Conservation (phyloP, 2,888 invertebrate species). For the Sphecodes monilicornis region DNA sequence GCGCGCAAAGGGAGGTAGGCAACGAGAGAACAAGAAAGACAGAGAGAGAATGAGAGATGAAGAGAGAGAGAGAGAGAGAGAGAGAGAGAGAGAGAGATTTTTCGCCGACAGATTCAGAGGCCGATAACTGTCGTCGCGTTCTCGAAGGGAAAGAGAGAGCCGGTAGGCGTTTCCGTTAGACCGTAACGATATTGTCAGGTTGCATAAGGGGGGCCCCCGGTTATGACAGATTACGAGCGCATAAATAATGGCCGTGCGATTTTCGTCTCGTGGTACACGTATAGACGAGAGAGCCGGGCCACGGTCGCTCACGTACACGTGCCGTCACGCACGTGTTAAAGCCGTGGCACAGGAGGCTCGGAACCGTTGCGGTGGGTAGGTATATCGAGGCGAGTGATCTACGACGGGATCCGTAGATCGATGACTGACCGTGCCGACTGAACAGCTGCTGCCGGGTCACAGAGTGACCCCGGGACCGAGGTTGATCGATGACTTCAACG, state of each 20-base stretch:
- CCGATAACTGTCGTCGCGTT: slow-evolving; percentile 65
- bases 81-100: slow-evolving; percentile 26
- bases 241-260: slow-evolving; percentile 72
- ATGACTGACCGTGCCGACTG: slow-evolving; percentile 79
- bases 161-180: slow-evolving; percentile 71
- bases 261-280: slow-evolving; percentile 55
- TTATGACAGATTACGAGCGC: slow-evolving; percentile 75
- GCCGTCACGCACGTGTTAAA: slow-evolving; percentile 16
- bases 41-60: background rate
- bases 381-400: slow-evolving; percentile 78
- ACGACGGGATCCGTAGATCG: slow-evolving; percentile 79
- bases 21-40: background rate
- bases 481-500: slow-evolving; percentile 82
- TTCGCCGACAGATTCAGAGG: slow-evolving; percentile 54
- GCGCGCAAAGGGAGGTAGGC: background rate
- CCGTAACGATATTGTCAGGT: slow-evolving; percentile 77
- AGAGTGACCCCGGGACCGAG: slow-evolving; percentile 76
- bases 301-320: slow-evolving; percentile 13
- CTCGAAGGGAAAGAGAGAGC: slow-evolving; percentile 13
- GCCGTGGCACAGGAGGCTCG: slow-evolving; percentile 28
- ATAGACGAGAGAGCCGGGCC: background rate
- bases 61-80: background rate
- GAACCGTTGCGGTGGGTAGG: slow-evolving; percentile 55
- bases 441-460: slow-evolving; percentile 81
- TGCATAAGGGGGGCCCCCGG: slow-evolving; percentile 68